A percentile compares a stretch with the other conserved stretches of the same genome.
phyloP scores from a whole-genome alignment of 1,140 invertebrate species.

The Daktulosphaira vitifoliae region DNA sequence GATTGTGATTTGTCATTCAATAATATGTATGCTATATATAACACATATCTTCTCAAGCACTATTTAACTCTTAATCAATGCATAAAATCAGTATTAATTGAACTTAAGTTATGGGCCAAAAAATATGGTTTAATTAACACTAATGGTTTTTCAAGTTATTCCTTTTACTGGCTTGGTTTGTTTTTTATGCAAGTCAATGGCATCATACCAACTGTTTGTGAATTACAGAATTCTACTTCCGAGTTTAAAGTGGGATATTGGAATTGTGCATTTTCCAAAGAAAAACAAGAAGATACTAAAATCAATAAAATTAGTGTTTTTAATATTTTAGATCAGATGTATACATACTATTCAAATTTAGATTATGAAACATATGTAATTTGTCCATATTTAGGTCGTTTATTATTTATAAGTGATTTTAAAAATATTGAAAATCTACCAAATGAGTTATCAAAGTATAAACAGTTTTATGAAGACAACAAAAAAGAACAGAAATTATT shows the following conservation, averaged over 20 bases:
- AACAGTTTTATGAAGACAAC: conserved; percentile 23
- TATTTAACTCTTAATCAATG: neutral
- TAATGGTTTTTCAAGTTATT: conserved; percentile 24
- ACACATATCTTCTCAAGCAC: neutral
- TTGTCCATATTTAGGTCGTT: conserved; percentile 4
- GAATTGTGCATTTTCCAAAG: conserved; percentile 24
- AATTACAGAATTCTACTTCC: conserved; percentile 12
- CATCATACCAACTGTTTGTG: neutral
- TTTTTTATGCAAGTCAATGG: conserved; percentile 20
- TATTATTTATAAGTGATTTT: conserved; percentile 2
- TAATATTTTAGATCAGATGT: neutral
- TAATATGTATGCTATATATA: conserved; percentile 34
- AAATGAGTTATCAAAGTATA: conserved; percentile 3
- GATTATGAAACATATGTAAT: conserved; percentile 17
- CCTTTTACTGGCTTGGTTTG: conserved; percentile 18
- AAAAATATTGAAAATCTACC: conserved; percentile 7
- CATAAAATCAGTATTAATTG: conserved; percentile 10
- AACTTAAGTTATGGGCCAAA: conserved; percentile 16
- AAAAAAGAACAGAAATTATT: neutral
- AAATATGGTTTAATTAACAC: conserved; percentile 1
- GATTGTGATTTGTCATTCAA: conserved; percentile 52
- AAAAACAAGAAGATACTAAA: neutral
- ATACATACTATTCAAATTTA: conserved; percentile 11
- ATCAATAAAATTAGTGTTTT: neutral
- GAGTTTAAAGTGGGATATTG: neutral